Evolutionary conservation across 35 echinoderm and acorn worm species (phyloP).

Genomic region (Acanthaster planci): DNA sequence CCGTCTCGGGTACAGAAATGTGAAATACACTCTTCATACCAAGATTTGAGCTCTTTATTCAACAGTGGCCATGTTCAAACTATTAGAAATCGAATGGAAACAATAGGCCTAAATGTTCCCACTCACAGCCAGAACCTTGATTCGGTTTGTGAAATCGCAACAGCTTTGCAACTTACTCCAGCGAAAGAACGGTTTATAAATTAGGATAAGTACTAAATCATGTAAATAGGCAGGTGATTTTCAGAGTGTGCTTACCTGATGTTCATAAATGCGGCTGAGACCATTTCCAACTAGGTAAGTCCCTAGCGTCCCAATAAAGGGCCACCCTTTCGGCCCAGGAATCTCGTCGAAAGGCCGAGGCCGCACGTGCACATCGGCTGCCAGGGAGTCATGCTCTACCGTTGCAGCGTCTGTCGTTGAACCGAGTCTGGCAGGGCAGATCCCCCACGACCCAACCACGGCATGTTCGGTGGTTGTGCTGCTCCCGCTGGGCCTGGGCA

Average conservation of each 20-base stretch:
- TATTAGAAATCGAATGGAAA: no score
- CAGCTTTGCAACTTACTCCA: no score
- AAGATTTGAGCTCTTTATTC: no score
- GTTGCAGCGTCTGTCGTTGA: not conserved
- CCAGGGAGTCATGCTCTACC: not conserved
- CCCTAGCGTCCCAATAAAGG: slow-evolving; percentile 73
- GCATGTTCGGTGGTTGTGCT: not conserved
- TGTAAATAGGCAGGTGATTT: no score
- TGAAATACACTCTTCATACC: no score
- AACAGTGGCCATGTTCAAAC: no score
- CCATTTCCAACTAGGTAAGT: slow-evolving; percentile 77
- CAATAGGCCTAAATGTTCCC: no score
- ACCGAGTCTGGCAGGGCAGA: not conserved
- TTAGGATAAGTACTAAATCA: no score
- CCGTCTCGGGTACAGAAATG: no score
- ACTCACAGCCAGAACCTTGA: no score
- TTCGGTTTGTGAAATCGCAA: no score
- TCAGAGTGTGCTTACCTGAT: slow-evolving; percentile 66
- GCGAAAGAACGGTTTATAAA: no score
- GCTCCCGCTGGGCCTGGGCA: not conserved
- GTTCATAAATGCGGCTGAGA: slow-evolving; percentile 72
- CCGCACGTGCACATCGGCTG: not conserved
- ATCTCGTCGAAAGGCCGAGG: slow-evolving; percentile 62
- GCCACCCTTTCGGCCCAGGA: slow-evolving; percentile 85
- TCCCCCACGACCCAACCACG: not conserved